Base-by-base conservation (phyloP, 2,888 invertebrate species). In the Crioceris asparagi region DNA sequence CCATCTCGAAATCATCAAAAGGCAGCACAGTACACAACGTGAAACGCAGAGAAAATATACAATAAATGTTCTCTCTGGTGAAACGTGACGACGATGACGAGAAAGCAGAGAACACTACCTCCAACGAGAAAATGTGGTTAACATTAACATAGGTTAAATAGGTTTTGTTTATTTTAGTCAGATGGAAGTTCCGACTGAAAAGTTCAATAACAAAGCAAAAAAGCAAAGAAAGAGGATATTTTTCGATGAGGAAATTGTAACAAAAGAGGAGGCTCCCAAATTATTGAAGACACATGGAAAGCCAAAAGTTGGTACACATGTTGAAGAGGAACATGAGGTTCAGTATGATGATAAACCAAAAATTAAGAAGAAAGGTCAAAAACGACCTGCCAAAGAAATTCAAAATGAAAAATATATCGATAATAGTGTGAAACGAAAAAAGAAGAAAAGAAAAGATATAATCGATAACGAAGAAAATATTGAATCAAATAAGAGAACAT, bases 211-310 rank as follows among this genome's bases (percentile, higher is more conserved):
- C n/a, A n/a, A n/a, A n/a, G n/a, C n/a, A 38, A 8, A 46, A 40
- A 36, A 32, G 21, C 3, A 38, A 31, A 18, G 40, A 32, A 35
- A 41, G 25, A 18, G 40, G 48, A 8, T 29, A 29, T 17, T n/a
- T n/a, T 50, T 50, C 30, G 50, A 50, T n/a, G 39, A 47, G n/a
- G 50, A 50, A 45, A 26, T 46, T 18, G 31, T 50, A 14, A 47
- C 35, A 10, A 50, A 47, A 40, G 40, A 46, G 2, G 34, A 35
- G 14, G 50, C 47, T 27, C 32, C 34, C 19, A 29, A 41, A 35
- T 19, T 44, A 36, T 19, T 21, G 35, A 41, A 33, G 11, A 10
- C 11, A 27, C 19, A 35, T 15, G 15, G 3, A 10, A 17, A 12
- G 11, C 25, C 3, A 11, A 38, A 41, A 17, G 2, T 16, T 12